Evolutionary conservation across 2,113 vertebrate species (phyloP).

Genomic region (Macquaria ambigua): DNA sequence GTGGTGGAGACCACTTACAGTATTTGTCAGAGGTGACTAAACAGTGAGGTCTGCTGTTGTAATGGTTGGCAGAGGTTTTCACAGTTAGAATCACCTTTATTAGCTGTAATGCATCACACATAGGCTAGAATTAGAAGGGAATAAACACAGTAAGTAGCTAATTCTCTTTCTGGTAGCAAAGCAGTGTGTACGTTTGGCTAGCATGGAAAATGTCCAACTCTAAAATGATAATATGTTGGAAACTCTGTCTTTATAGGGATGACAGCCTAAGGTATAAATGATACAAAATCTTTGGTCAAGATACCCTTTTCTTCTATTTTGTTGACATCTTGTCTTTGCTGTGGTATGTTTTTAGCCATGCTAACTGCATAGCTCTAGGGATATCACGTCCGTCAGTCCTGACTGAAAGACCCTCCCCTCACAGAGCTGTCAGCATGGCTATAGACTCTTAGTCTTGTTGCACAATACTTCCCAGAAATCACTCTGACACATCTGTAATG

Average conservation of each 20-base stretch:
- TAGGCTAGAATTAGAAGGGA: constrained; percentile 28
- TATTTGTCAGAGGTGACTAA: constrained; percentile 65
- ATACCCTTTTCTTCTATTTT: not conserved
- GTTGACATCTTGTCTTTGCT: not conserved
- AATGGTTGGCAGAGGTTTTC: constrained; percentile 65
- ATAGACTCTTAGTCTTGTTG: not conserved
- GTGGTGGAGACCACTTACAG: constrained; percentile 53
- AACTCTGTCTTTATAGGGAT: not conserved
- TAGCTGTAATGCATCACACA: constrained; percentile 43
- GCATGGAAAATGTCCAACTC: not conserved
- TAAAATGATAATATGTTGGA: not conserved
- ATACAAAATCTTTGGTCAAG: not conserved
- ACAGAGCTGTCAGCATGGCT: not conserved
- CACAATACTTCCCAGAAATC: not conserved
- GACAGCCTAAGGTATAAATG: not conserved
- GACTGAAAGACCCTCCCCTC: no score
- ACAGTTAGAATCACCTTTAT: constrained; percentile 57
- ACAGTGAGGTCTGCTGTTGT: constrained; percentile 68
- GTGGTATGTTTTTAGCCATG: not conserved
- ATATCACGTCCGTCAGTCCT: no score
- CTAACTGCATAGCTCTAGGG: not conserved
- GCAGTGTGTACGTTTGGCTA: not conserved
- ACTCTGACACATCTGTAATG: not conserved
- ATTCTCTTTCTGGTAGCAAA: constrained; percentile 36
- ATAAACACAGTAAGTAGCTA: constrained; percentile 33